A percentile compares a stretch with the other conserved stretches of the same genome.
phyloP scores from a whole-genome alignment of 2,888 invertebrate species.

The Clunio marinus region DNA sequence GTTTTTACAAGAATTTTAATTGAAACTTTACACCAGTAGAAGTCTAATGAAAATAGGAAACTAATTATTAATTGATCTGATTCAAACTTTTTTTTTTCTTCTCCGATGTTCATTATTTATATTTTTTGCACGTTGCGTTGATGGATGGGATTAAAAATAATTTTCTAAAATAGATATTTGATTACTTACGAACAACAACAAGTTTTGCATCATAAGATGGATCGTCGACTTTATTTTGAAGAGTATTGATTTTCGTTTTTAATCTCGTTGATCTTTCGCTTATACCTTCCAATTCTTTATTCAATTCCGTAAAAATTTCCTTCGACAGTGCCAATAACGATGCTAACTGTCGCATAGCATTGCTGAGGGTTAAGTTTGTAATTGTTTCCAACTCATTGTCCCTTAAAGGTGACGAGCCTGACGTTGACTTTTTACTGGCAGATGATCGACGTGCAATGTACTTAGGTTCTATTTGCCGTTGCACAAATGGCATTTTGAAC shows the following conservation, averaged over 20 bases:
- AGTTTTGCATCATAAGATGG: conserved; percentile 72
- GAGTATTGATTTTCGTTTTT: conserved; percentile 63
- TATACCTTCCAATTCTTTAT: conserved; percentile 68
- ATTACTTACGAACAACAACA: conserved; percentile 91
- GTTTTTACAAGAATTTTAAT: neutral
- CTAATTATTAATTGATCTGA: too few species aligned
- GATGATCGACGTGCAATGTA: conserved; percentile 62
- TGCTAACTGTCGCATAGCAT: conserved; percentile 78
- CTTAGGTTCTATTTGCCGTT: conserved; percentile 77
- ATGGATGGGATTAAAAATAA: conserved; percentile 4
- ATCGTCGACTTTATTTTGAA: conserved; percentile 66
- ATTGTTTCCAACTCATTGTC: conserved; percentile 81
- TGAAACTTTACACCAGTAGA: neutral
- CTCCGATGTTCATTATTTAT: too few species aligned
- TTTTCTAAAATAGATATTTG: neutral
- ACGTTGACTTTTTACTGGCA: conserved; percentile 43
- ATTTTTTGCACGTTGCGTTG: neutral
- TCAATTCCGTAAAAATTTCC: conserved; percentile 80
- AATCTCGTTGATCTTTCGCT: conserved; percentile 68
- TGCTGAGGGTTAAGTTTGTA: conserved; percentile 79
- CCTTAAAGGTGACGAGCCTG: conserved; percentile 9
- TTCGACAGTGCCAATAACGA: conserved; percentile 77
- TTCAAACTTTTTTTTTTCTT: too few species aligned
- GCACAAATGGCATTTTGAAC: conserved; percentile 80
- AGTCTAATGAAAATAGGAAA: too few species aligned